phyloP scores from a whole-genome alignment of 2,797 vertebrate genomes.

The Rhinophrynus dorsalis region DNA sequence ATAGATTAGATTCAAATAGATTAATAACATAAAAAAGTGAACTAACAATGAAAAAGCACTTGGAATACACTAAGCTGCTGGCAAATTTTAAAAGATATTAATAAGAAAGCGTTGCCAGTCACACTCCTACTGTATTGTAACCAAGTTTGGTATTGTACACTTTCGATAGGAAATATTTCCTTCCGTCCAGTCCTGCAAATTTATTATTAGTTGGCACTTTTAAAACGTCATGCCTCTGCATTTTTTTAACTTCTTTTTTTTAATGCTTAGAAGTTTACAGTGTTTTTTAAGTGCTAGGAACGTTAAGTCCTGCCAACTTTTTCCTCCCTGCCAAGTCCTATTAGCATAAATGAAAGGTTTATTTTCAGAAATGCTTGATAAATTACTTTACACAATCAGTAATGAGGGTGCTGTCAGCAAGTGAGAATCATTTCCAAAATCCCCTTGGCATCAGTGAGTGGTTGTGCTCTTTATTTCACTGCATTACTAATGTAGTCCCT shows the following conservation, averaged over 20 bases:
- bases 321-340: constrained; percentile 78
- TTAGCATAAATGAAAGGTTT: constrained; percentile 83
- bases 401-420: constrained; percentile 82
- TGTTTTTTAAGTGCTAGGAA: constrained; percentile 70
- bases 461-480: constrained; percentile 62
- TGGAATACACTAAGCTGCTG: neutral
- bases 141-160: constrained; percentile 55
- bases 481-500: constrained; percentile 55
- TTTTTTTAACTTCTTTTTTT: no score
- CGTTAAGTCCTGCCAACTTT: constrained; percentile 76
- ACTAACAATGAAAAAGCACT: neutral
- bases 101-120: neutral
- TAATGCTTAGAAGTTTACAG: constrained; percentile 64
- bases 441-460: constrained; percentile 66
- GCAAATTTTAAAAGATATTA: neutral
- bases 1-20: neutral
- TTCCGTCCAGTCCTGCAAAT: constrained; percentile 62
- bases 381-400: constrained; percentile 79
- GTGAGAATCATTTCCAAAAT: constrained; percentile 77
- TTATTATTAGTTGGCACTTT: constrained; percentile 62
- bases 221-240: constrained; percentile 58
- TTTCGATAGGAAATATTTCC: constrained; percentile 55
- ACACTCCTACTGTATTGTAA: constrained; percentile 47
- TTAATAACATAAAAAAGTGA: neutral
- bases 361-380: constrained; percentile 87